Evolutionary conservation across 2,888 invertebrate species (phyloP), one percentile per base, ranked within the genome.

Genomic region (Masnerella sp.): DNA sequence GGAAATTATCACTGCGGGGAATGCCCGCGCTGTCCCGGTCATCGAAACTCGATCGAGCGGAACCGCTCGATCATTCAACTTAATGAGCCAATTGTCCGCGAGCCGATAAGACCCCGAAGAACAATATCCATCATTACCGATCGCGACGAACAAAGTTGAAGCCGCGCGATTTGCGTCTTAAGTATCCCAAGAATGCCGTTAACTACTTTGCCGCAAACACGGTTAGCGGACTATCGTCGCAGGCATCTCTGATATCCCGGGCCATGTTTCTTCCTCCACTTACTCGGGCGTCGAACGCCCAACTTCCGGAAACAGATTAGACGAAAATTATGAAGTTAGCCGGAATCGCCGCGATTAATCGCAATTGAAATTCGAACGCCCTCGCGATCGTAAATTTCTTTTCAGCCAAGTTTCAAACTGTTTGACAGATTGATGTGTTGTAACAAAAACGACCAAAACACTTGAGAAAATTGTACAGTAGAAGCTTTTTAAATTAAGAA

Each of bases 31-130:
- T n/a, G n/a, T n/a, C n/a, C n/a, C n/a, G n/a, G n/a, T n/a, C n/a
- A n/a, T n/a, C n/a, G n/a, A n/a, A n/a, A n/a, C n/a, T n/a, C n/a
- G n/a, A n/a, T n/a, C n/a, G n/a, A 11, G 14, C 15, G 2, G 49
- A 52, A 30, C 15, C 25, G 11, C 51, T 56, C 56, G 18, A 34
- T 58, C 40, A 36, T 68, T 43, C 28, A 11, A 61, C 11, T 69
- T 69, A 61, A 62, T 62, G 40, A 69, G 47, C 14, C 56, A 52
- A 38, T 32, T 69, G 51, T 47, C 45, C 40, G 12, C 47, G 49
- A 47, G 9, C 34, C 25, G 61, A 54, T 59, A 68, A 69, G 40
- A 22, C 14, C 12, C 22, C 32, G 15, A n/a, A 18, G 22, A 43
- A 32, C 38, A 20, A 22, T 47, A 62, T 49, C 49, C 32, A 47